Percentiles rank a stretch among this genome's conserved stretches.
Evolutionary conservation across 2,797 vertebrate species (phyloP).

Genomic region (Semotilus atromaculatus): DNA sequence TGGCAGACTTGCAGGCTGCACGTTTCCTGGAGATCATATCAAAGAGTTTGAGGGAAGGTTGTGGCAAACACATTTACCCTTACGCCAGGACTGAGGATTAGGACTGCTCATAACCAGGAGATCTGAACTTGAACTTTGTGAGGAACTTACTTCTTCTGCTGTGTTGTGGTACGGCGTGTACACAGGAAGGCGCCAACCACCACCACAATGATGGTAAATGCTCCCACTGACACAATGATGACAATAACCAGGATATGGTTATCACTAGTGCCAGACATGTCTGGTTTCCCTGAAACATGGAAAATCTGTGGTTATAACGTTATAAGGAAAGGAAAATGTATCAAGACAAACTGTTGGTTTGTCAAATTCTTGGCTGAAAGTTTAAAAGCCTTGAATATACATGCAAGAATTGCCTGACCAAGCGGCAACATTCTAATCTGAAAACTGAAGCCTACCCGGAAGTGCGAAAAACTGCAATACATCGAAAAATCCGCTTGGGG

Average conservation of each 20-base stretch:
- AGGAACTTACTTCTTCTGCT: slow-evolving; percentile 94
- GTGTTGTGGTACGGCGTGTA: slow-evolving; percentile 90
- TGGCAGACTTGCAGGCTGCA: slow-evolving; percentile 93
- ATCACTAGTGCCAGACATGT: slow-evolving; percentile 84
- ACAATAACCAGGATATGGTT: slow-evolving; percentile 90
- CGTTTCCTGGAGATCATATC: slow-evolving; percentile 82
- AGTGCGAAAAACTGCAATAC: no score
- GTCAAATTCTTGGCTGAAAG: not conserved
- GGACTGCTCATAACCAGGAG: not conserved
- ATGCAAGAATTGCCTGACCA: not conserved
- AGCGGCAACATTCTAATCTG: no score
- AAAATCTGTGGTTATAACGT: not conserved
- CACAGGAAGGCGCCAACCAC: slow-evolving; percentile 95
- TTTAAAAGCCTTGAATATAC: not conserved
- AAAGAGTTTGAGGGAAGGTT: not conserved
- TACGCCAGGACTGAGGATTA: not conserved
- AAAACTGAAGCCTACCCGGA: no score
- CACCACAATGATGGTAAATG: slow-evolving; percentile 92
- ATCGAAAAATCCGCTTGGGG: no score
- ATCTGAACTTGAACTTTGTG: not conserved
- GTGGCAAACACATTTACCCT: not conserved
- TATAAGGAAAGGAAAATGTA: not conserved
- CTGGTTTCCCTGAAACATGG: slow-evolving; percentile 83
- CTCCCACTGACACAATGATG: slow-evolving; percentile 92
- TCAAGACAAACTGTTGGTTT: not conserved